Evolutionary conservation across 1,140 invertebrate species (phyloP).

Genomic region (Drosophila ficusphila): DNA sequence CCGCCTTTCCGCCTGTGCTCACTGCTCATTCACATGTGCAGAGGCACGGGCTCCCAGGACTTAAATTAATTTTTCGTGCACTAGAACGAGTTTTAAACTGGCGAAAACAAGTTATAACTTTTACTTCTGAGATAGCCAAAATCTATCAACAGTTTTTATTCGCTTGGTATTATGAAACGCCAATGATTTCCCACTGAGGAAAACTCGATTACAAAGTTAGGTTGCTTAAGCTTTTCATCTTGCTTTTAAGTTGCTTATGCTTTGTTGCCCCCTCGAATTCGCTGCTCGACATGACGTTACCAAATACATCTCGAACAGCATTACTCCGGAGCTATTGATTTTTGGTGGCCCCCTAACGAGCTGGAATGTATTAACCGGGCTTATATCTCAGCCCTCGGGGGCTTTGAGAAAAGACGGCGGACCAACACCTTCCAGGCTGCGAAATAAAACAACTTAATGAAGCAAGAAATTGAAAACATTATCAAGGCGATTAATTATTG

Average conservation of each 20-base stretch:
- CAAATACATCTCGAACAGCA: too few species aligned
- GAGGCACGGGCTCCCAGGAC: not conserved
- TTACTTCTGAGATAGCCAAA: too few species aligned
- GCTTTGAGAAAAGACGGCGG: constrained; percentile 52
- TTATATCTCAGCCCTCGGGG: constrained; percentile 42
- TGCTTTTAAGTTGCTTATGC: too few species aligned
- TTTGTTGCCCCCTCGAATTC: too few species aligned
- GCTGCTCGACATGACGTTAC: too few species aligned
- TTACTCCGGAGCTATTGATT: constrained; percentile 39
- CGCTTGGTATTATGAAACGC: too few species aligned
- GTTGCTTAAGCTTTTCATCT: too few species aligned
- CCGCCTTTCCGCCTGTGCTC: constrained; percentile 62
- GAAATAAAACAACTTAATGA: constrained; percentile 74
- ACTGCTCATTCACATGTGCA: constrained; percentile 33
- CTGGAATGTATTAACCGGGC: constrained; percentile 63
- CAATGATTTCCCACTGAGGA: too few species aligned
- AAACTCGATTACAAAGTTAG: too few species aligned
- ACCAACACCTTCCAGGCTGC: constrained; percentile 39
- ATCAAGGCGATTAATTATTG: constrained; percentile 81
- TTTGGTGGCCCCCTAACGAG: constrained; percentile 31
- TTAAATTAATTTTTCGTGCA: constrained; percentile 13
- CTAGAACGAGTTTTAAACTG: not conserved
- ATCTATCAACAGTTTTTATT: too few species aligned
- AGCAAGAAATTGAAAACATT: constrained; percentile 82
- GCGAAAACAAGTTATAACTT: too few species aligned